Evolutionary conservation across 1,140 invertebrate species (phyloP).

Genomic region (Stegodyphus dumicola): DNA sequence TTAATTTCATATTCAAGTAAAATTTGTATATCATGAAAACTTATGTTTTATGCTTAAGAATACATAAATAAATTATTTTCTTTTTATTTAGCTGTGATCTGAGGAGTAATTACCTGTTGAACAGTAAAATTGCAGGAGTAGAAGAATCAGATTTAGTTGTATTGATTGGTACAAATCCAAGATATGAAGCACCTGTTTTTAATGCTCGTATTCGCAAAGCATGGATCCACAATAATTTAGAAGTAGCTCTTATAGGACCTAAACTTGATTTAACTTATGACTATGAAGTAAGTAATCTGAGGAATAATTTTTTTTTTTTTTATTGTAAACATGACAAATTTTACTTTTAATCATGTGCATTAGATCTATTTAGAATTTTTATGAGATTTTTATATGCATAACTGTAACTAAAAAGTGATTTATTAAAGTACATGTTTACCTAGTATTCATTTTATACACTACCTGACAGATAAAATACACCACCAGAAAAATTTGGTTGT

Average conservation of each 20-base stretch:
- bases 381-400: too few relatives aligned
- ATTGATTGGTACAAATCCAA: constrained; percentile 95
- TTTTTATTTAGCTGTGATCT: constrained; percentile 73
- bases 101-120: constrained; percentile 90
- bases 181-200: constrained; percentile 96
- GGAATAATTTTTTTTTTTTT: neutral
- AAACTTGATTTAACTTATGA: constrained; percentile 94
- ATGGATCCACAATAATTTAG: constrained; percentile 86
- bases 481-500: too few relatives aligned
- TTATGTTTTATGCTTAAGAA: neutral
- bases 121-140: constrained; percentile 84
- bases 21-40: neutral
- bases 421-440: too few relatives aligned
- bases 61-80: neutral
- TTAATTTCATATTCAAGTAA: too few relatives aligned
- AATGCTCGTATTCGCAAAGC: constrained; percentile 96
- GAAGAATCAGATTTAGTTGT: constrained; percentile 89
- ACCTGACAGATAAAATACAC: too few relatives aligned
- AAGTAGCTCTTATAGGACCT: constrained; percentile 85
- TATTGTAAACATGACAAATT: too few relatives aligned
- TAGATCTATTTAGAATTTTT: too few relatives aligned
- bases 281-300: constrained; percentile 76
- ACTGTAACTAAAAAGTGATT: too few relatives aligned
- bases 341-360: too few relatives aligned
- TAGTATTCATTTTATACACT: too few relatives aligned